Evolutionary conservation across 2,797 vertebrate species (phyloP).

Genomic region (Danionella dracula): DNA sequence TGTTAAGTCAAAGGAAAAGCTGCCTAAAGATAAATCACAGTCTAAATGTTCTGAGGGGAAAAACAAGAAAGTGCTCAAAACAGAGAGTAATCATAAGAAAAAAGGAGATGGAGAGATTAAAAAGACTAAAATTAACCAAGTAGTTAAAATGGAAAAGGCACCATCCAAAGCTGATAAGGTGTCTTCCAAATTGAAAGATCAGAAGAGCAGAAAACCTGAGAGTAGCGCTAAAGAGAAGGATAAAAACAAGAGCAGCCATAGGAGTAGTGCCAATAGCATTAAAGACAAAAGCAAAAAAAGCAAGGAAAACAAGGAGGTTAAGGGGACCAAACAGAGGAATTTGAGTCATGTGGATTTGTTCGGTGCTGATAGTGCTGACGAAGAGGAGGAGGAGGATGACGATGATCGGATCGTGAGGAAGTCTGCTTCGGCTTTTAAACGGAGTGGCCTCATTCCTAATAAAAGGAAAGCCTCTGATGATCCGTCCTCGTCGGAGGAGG

Average conservation of each 20-base stretch:
- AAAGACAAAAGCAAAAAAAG: conserved; percentile 59
- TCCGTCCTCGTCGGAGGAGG: conserved; percentile 52
- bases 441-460: conserved; percentile 50
- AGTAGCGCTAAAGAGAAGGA: conserved; percentile 52
- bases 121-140: conserved; percentile 51
- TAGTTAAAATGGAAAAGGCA: conserved; percentile 61
- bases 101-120: conserved; percentile 65
- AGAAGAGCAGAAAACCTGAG: conserved; percentile 68
- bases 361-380: conserved; percentile 89
- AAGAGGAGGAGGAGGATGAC: conserved; percentile 56
- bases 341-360: conserved; percentile 88
- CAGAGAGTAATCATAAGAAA: conserved; percentile 58
- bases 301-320: conserved; percentile 49
- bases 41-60: conserved; percentile 59
- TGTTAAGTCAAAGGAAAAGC: conserved; percentile 51
- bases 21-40: conserved; percentile 52
- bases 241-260: conserved; percentile 43
- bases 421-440: conserved; percentile 58
- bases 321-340: conserved; percentile 59
- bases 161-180: conserved; percentile 59
- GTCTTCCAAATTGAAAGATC: conserved; percentile 49
- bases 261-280: conserved; percentile 32
- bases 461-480: conserved; percentile 57
- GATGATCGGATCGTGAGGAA: conserved; percentile 58
- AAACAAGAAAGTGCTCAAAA: conserved; percentile 59